Evolutionary conservation across 2,113 vertebrate genomes (phyloP).

Genomic region (Patagioenas fasciata): DNA sequence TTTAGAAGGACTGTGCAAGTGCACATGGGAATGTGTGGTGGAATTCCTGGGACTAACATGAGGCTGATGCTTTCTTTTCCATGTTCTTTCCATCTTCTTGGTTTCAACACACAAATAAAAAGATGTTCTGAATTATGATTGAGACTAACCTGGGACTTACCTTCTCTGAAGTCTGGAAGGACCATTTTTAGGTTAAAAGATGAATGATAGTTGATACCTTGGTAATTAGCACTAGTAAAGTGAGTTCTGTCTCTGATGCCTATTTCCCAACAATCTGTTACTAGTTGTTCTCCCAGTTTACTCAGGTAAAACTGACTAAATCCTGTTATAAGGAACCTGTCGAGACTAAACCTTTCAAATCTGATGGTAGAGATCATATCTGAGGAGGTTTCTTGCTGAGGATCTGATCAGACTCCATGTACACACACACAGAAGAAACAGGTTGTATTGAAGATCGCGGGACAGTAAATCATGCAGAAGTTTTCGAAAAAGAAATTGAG

Average conservation of each 20-base stretch:
- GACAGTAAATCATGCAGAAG: background rate
- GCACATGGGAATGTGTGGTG: background rate
- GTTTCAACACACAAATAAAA: background rate
- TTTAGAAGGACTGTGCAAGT: background rate
- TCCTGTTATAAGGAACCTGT: background rate
- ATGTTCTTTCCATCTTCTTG: background rate
- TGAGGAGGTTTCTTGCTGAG: background rate
- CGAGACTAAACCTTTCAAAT: background rate
- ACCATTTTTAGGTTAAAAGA: background rate
- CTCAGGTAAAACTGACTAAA: background rate
- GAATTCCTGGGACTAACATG: background rate
- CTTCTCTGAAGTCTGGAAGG: background rate
- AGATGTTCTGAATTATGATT: background rate
- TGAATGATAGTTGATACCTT: background rate
- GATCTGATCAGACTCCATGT: background rate
- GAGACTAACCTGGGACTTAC: background rate
- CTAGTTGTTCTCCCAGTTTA: background rate
- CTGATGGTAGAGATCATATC: background rate
- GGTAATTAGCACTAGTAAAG: background rate
- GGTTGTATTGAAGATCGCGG: accelerated
- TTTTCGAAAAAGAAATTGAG: background rate
- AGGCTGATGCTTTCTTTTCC: background rate
- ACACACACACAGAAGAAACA: background rate
- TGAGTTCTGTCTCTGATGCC: background rate
- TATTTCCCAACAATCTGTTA: background rate